These are phyloP conservation scores for Drosophila nikananu DNA, from an alignment of 1,140 invertebrate species.

Conservation along the genomic window DNA sequence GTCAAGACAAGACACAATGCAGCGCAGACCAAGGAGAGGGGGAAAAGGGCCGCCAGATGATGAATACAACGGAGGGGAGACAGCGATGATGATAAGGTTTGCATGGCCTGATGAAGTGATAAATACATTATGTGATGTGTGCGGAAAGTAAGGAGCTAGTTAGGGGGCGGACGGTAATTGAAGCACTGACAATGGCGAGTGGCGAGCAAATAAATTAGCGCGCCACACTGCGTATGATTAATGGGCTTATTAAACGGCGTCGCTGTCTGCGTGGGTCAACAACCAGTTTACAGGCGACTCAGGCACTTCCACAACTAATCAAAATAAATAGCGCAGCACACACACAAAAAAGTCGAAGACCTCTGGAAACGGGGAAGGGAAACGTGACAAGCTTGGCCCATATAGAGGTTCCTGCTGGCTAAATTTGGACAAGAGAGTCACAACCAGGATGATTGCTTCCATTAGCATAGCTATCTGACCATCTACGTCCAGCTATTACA, in stretches of 20 bases:
- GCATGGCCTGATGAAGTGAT: constrained; percentile 77
- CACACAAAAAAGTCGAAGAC: constrained; percentile 18
- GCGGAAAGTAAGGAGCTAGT: constrained; percentile 48
- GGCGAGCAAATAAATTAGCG: constrained; percentile 73
- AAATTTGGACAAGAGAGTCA: constrained; percentile 30
- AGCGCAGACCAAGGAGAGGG: constrained; percentile 13
- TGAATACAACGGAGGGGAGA: constrained; percentile 1
- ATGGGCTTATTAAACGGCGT: constrained; percentile 68
- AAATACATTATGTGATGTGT: constrained; percentile 76
- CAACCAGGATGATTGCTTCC: constrained; percentile 8
- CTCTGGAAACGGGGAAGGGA: neutral
- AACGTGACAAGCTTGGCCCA: constrained; percentile 16
- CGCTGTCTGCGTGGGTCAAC: constrained; percentile 58
- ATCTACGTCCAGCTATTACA: neutral
- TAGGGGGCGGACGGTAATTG: constrained; percentile 52
- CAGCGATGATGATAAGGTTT: constrained; percentile 64
- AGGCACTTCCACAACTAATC: constrained; percentile 41
- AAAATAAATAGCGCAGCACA: constrained; percentile 50
- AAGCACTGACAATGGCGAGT: constrained; percentile 58
- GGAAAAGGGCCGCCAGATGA: constrained; percentile 2
- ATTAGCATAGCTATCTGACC: constrained; percentile 22
- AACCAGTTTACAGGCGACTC: constrained; percentile 65
- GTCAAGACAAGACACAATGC: constrained; percentile 61
- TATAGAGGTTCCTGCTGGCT: neutral
- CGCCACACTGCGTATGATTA: constrained; percentile 77